phyloP scores from a whole-genome alignment of 2,888 invertebrate genomes.

The Phaonia tiefii region DNA sequence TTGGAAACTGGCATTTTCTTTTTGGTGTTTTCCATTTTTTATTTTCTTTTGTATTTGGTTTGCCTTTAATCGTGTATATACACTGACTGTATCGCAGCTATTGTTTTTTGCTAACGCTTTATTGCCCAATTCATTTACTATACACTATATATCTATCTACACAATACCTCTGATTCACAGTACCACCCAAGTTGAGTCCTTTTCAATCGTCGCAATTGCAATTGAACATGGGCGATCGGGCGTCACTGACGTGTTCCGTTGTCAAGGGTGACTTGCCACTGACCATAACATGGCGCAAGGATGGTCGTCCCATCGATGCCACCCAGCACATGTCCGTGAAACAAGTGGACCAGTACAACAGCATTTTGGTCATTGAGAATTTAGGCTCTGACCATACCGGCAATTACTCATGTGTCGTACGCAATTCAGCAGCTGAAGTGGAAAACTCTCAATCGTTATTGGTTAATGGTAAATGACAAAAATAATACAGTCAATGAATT shows the following conservation, averaged over 20 bases:
- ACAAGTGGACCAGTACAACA: constrained; percentile 89
- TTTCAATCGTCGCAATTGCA: constrained; percentile 86
- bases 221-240: constrained; percentile 87
- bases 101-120: constrained; percentile 33
- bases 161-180: constrained; percentile 76
- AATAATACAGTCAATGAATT: constrained; percentile 42
- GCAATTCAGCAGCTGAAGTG: constrained; percentile 87
- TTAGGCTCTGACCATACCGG: constrained; percentile 89
- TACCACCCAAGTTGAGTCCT: constrained; percentile 89
- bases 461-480: constrained; percentile 87
- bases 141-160: neutral
- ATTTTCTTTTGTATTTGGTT: constrained; percentile 36
- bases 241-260: constrained; percentile 88
- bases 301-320: constrained; percentile 85
- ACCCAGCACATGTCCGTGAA: constrained; percentile 84
- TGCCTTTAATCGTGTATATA: constrained; percentile 13
- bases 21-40: constrained; percentile 26
- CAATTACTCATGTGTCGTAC: constrained; percentile 88
- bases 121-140: constrained; percentile 32
- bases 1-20: constrained; percentile 52
- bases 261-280: constrained; percentile 89
- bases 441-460: constrained; percentile 87
- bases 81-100: neutral
- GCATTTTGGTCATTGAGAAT: constrained; percentile 89
- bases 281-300: constrained; percentile 89